These are phyloP conservation scores for Carpatolechia fugitivella DNA, from an alignment of 2,888 invertebrate species.

Conservation along the genomic window DNA sequence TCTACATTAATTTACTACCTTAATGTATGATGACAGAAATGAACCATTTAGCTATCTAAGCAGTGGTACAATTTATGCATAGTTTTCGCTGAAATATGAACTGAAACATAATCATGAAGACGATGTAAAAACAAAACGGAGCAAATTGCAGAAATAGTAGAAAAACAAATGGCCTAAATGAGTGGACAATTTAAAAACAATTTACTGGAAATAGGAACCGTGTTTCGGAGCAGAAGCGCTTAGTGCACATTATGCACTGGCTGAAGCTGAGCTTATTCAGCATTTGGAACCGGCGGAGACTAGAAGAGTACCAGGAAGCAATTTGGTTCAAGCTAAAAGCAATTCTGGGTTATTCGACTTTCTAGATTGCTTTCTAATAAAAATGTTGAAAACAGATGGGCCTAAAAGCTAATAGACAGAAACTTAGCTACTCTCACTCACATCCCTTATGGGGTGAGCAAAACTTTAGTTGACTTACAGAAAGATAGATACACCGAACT, in stretches of 20 bases:
- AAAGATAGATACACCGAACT: too few relatives aligned
- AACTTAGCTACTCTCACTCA: too few relatives aligned
- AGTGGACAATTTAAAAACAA: conserved; percentile 10
- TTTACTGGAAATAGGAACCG: conserved; percentile 7
- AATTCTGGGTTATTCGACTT: background rate
- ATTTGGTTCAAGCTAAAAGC: conserved; percentile 3
- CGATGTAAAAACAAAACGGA: background rate
- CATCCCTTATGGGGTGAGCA: too few relatives aligned
- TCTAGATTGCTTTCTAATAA: background rate
- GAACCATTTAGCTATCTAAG: background rate
- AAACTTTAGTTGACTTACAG: too few relatives aligned
- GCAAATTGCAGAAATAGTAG: background rate
- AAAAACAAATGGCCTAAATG: background rate
- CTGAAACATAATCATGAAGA: background rate
- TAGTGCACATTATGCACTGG: conserved; percentile 13
- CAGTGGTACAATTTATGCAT: background rate
- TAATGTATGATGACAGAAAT: conserved; percentile 3
- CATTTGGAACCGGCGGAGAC: conserved; percentile 3
- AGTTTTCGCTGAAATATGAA: background rate
- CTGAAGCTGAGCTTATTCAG: conserved; percentile 11
- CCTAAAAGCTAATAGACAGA: too few relatives aligned
- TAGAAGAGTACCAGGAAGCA: conserved; percentile 1
- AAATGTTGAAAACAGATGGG: background rate
- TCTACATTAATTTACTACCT: background rate
- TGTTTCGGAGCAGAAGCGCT: conserved; percentile 11